Conservation (phyloP, 2,888 invertebrate genomes). For the Gnatocerus cornutus region DNA sequence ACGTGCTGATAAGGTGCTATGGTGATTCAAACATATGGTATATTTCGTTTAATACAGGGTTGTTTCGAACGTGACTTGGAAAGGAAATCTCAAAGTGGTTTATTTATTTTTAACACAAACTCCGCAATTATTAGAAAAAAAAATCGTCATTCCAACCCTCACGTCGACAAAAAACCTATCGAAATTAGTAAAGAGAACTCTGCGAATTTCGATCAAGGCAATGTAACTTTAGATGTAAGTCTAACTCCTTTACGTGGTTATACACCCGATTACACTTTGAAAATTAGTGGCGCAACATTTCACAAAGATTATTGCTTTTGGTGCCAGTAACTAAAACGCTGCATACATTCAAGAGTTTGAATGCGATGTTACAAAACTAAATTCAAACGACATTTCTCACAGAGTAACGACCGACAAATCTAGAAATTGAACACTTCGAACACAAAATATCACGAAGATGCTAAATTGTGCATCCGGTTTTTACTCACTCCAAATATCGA, state of each 20-base stretch:
- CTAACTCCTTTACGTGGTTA: conserved; percentile 55
- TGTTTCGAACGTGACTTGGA: conserved; percentile 32
- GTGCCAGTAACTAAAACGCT: conserved; percentile 43
- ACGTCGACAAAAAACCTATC: conserved; percentile 28
- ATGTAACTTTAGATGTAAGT: conserved; percentile 51
- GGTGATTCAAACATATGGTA: conserved; percentile 46
- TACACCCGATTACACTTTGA: conserved; percentile 56
- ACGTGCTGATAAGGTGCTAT: conserved; percentile 50
- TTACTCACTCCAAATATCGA: conserved; percentile 22
- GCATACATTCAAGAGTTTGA: conserved; percentile 25
- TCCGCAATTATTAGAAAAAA: conserved; percentile 12
- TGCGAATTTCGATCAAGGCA: conserved; percentile 47
- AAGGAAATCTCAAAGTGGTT: conserved; percentile 23
- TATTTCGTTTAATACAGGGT: conserved; percentile 39
- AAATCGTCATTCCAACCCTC: conserved; percentile 2
- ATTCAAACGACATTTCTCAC: conserved; percentile 21
- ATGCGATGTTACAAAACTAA: conserved; percentile 33
- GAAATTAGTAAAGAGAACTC: conserved; percentile 28
- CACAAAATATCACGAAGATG: conserved; percentile 22
- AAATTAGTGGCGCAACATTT: conserved; percentile 57
- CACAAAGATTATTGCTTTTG: conserved; percentile 58
- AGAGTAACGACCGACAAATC: conserved; percentile 10
- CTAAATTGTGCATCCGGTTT: conserved; percentile 27
- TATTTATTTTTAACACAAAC: conserved; percentile 39
- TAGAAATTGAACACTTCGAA: conserved; percentile 3